Conservation (phyloP, 2,797 vertebrate genomes). For the Huso huso region DNA sequence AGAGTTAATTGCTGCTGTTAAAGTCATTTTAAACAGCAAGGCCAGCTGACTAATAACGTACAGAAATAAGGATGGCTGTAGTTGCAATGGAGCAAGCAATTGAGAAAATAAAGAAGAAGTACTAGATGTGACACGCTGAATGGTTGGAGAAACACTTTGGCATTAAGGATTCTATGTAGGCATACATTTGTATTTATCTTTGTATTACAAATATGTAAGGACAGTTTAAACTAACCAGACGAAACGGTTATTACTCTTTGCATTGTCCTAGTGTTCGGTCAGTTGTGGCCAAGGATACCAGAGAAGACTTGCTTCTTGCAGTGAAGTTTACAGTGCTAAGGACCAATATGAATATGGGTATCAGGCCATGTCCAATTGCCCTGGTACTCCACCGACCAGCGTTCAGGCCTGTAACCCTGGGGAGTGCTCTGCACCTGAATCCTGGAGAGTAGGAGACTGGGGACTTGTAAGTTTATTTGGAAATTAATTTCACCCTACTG, state of each 20-base stretch:
- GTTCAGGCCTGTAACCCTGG: conserved; percentile 68
- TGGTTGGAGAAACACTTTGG: too few relatives aligned
- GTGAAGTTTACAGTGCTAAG: conserved; percentile 82
- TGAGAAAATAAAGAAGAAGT: too few relatives aligned
- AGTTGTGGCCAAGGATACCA: conserved; percentile 86
- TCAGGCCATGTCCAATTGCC: conserved; percentile 77
- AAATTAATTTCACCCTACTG: background rate
- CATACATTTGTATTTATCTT: too few relatives aligned
- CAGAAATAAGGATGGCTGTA: too few relatives aligned
- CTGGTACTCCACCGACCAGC: conserved; percentile 75
- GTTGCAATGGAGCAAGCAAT: too few relatives aligned
- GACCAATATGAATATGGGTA: conserved; percentile 88
- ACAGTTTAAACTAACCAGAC: too few relatives aligned
- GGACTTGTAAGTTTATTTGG: conserved; percentile 65
- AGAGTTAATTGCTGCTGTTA: too few relatives aligned
- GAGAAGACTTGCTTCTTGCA: conserved; percentile 87
- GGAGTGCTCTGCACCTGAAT: conserved; percentile 57
- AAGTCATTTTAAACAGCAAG: too few relatives aligned
- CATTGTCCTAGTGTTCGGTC: conserved; percentile 73
- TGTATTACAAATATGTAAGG: too few relatives aligned
- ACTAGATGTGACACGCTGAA: too few relatives aligned
- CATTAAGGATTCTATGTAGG: too few relatives aligned
- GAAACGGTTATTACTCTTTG: background rate
- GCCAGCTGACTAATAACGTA: too few relatives aligned
- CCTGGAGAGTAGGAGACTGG: conserved; percentile 89